Percentiles rank a stretch among this genome's conserved stretches.
Conservation (phyloP, 2,113 vertebrate species). For the Corythornis vintsioides region DNA sequence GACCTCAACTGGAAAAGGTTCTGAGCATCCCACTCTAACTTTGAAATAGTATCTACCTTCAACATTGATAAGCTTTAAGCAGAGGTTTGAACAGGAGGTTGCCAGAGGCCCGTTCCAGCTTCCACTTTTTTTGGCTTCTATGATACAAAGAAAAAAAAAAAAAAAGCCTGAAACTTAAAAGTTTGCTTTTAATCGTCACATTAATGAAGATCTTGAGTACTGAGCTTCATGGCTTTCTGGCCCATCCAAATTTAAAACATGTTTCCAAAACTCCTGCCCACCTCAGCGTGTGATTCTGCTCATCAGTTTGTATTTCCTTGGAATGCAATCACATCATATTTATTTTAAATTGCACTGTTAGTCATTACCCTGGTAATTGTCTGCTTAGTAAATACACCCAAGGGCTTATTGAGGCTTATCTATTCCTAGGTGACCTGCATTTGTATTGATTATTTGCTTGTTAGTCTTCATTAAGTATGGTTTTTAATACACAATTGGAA, state of each 20-base stretch:
- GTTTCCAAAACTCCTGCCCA: not conserved
- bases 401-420: slow-evolving; percentile 64
- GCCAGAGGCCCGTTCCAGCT: not conserved
- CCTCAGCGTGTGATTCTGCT: not conserved
- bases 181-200: not conserved
- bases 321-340: slow-evolving; percentile 18
- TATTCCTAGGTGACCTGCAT: slow-evolving; percentile 50
- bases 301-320: not conserved
- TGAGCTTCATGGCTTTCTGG: not conserved
- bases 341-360: slow-evolving; percentile 47
- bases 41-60: not conserved
- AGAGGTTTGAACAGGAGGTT: not conserved
- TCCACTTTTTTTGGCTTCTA: not conserved
- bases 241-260: not conserved
- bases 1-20: not conserved
- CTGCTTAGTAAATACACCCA: slow-evolving; percentile 50
- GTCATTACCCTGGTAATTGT: slow-evolving; percentile 60
- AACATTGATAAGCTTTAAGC: fast-evolving
- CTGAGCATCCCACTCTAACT: not conserved
- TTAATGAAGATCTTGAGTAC: not conserved
- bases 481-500: slow-evolving; percentile 65
- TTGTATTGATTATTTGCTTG: slow-evolving; percentile 65
- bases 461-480: slow-evolving; percentile 69
- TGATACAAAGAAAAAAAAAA: fast-evolving
- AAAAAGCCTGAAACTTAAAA: not conserved